Evolutionary conservation across 1,140 invertebrate species (phyloP).

Genomic region (Zaprionus davidi): DNA sequence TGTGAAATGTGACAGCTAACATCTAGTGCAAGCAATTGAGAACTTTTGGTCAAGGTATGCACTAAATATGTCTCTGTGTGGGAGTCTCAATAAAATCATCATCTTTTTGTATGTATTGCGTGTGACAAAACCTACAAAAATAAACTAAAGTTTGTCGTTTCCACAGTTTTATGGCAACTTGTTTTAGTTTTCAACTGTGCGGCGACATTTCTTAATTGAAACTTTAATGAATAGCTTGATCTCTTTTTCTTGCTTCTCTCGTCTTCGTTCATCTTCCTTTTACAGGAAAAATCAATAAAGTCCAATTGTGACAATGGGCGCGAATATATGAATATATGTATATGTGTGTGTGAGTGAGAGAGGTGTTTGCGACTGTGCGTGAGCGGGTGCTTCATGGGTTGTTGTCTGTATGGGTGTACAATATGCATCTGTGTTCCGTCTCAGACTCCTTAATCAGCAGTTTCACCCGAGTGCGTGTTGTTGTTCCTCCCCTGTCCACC

Average conservation of each 20-base stretch:
- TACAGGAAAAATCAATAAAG: constrained; percentile 80
- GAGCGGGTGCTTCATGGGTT: constrained; percentile 47
- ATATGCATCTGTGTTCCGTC: constrained; percentile 25
- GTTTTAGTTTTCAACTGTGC: constrained; percentile 22
- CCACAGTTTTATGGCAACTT: constrained; percentile 18
- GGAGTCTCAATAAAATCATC: constrained; percentile 70
- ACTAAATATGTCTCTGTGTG: constrained; percentile 57
- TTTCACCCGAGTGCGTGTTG: constrained; percentile 11
- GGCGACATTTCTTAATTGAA: constrained; percentile 33
- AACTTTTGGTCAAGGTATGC: constrained; percentile 66
- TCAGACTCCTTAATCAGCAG: constrained; percentile 66
- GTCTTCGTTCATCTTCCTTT: constrained; percentile 56
- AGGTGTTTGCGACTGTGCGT: constrained; percentile 18
- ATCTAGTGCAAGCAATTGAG: constrained; percentile 42
- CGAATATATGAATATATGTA: constrained; percentile 25
- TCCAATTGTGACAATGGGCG: constrained; percentile 63
- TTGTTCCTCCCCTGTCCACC: neutral
- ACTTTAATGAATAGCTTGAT: constrained; percentile 25
- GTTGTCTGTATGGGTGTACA: constrained; percentile 39
- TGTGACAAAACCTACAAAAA: constrained; percentile 56
- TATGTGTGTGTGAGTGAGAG: constrained; percentile 11
- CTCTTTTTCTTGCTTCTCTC: constrained; percentile 23
- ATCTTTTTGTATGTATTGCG: constrained; percentile 43
- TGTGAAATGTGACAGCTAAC: constrained; percentile 47
- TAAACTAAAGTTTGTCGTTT: constrained; percentile 47